A percentile compares a stretch with the other conserved stretches of the same genome.
Conservation (phyloP, 2,888 invertebrate species). For the Altica lythri region DNA sequence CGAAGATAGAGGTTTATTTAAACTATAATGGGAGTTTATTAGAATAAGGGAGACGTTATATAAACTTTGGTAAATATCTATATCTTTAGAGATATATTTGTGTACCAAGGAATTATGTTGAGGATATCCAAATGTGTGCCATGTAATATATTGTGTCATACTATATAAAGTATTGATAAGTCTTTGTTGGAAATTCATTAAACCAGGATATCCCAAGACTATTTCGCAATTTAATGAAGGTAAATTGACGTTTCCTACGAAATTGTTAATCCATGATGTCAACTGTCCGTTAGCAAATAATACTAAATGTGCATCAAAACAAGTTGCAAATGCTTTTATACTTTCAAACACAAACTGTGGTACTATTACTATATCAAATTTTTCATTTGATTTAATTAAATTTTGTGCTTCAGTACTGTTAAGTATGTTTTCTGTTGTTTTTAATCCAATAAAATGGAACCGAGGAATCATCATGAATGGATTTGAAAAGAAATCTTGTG, state of each 20-base stretch:
- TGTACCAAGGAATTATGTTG: constrained; percentile 40
- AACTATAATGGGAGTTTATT: constrained; percentile 58
- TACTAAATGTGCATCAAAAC: constrained; percentile 53
- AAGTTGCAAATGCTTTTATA: constrained; percentile 52
- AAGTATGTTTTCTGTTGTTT: neutral
- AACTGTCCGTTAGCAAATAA: constrained; percentile 56
- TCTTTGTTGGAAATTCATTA: constrained; percentile 61
- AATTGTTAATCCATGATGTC: constrained; percentile 57
- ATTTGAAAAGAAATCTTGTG: neutral
- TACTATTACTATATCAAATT: constrained; percentile 56
- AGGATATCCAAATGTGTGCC: neutral
- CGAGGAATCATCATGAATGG: neutral
- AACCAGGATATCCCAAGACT: constrained; percentile 48
- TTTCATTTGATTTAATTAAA: constrained; percentile 48
- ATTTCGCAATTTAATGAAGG: constrained; percentile 59
- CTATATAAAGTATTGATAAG: constrained; percentile 58
- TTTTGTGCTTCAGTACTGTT: constrained; percentile 45
- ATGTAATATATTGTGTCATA: constrained; percentile 32
- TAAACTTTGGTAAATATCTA: too few relatives aligned
- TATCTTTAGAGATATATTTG: constrained; percentile 44
- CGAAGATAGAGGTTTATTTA: constrained; percentile 57
- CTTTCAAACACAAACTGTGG: constrained; percentile 61
- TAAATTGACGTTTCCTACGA: constrained; percentile 57
- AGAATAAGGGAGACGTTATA: constrained; percentile 45
- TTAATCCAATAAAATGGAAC: neutral